Evolutionary conservation across 1,140 invertebrate species (phyloP), one percentile per base, ranked within the genome.

Genomic region (Carposina sasakii): DNA sequence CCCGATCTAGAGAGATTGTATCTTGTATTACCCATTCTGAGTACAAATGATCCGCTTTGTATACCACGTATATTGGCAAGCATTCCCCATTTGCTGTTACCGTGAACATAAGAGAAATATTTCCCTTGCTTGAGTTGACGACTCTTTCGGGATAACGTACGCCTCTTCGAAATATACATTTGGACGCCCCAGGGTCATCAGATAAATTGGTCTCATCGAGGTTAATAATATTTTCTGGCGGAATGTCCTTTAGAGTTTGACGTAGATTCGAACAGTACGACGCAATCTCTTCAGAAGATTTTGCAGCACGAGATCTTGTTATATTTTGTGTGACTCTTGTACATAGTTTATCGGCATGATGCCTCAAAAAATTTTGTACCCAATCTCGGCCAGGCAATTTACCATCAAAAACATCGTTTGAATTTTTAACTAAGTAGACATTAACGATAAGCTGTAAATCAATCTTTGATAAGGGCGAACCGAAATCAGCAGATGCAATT

Each of bases 401-500:
- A 22, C 30, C 31, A 1, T 57, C 33, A 28, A 63, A 59, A 1
- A 43, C 31, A 1, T 23, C 10, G 28, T 36, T 39, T 8, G 26
- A 41, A 36, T 56, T 63, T 43, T 50, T 54, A 30, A 57, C 43
- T 8, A 57, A 34, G 36, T 60, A 58, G 23, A 54, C 39, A 17
- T 46, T 12, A 13, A 64, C 53, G 10, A 60, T 0, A 1, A 64
- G 16, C 6, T 44, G 31, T 12, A 64, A 12, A 51, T 63, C 60
- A 9, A 60, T 6, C 43, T 50, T 53, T 1, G 52, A 54, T 6
- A 60, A 30, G 0, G 54, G 57, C 19, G 21, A 48, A 8, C 57
- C 54, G 43, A 41, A 60, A 42, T 55, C 50, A 3, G 34, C 36
- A 21, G 55, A 10, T 20, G 52, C 55, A 31, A 28, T 12, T 23